Base-by-base conservation (phyloP, 2,113 vertebrate genomes). In the Datnioides undecimradiatus region DNA sequence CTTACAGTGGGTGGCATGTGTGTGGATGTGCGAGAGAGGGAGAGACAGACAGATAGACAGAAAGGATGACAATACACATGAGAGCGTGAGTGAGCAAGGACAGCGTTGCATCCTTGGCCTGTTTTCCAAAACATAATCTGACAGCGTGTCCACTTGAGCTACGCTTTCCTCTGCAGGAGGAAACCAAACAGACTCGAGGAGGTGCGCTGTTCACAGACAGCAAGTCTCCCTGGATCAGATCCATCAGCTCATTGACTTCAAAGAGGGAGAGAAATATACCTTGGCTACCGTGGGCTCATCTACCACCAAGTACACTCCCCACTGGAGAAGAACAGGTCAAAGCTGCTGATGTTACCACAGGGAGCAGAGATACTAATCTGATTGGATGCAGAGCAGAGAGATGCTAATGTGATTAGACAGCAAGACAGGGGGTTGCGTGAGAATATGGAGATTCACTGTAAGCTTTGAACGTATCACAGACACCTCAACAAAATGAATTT, bases 51-150 rank as follows among this genome's bases (percentile, higher is more conserved):
- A 51, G 45, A 80, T 48, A 73, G 76, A 85, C 17, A 41, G 55
- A 79, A 66, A 23, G 65, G 70, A 76, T 64, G 76, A 86, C 45
- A 83, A 59, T 82, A 45, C 60, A 88, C 67, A 80, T 6, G 66
- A 85, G 86, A 58, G 70, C 66, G 46, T 11, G 64, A 68, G 77
- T 36, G 17, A 76, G 82, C 48, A n/a, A 40, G 73, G 70, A 76
- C 17, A 4, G 64, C 79, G 79, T 63, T 77, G 85, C 75, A 49
- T 79, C 79, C 52, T 68, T 64, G 57, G 84, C 88, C 62, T 90
- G 88, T 85, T 88, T 85, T 85, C 67, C 72, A 82, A 87, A 90
- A 91, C 77, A 79, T 84, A 84, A 90, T 89, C 86, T 91, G 92
- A 93, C 91, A 92, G 88, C 38, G 9, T 80, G 86, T 91, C 88